These are phyloP conservation scores for Ramazzottius varieornatus DNA, from an alignment of 2,888 invertebrate genomes.

Conservation along the genomic window DNA sequence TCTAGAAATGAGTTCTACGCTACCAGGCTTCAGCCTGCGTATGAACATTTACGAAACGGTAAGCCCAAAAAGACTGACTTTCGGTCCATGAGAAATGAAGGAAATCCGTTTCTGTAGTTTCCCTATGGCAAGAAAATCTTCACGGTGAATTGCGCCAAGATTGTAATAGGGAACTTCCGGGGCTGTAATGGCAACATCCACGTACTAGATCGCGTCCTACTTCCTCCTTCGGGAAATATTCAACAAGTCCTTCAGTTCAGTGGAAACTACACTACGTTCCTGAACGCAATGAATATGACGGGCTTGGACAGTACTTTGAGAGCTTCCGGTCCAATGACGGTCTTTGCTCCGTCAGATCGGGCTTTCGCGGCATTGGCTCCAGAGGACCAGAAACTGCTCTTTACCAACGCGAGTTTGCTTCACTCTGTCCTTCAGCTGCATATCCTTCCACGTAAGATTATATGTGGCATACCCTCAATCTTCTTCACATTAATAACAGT, in stretches of 20 bases:
- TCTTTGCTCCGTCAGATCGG: neutral
- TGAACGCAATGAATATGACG: neutral
- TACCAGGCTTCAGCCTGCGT: neutral
- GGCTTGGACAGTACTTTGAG: neutral
- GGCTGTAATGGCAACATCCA: neutral
- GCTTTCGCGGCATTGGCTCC: neutral
- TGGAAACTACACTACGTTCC: neutral
- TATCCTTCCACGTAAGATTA: neutral
- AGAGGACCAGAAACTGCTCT: neutral
- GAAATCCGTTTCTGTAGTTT: neutral
- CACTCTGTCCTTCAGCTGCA: neutral
- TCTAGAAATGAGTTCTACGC: neutral
- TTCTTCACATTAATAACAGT: too few relatives aligned
- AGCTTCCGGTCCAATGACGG: neutral
- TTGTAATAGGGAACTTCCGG: neutral
- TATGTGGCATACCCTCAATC: neutral
- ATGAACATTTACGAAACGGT: conserved; percentile 3
- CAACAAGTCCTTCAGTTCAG: neutral
- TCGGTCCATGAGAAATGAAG: too few relatives aligned
- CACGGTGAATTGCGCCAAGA: neutral
- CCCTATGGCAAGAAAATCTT: neutral
- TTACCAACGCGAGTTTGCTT: neutral
- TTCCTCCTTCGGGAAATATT: neutral
- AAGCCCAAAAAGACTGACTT: neutral
- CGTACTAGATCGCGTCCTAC: neutral